Evolutionary conservation across 2,113 vertebrate species (phyloP).

Genomic region (Podocnemis expansa): DNA sequence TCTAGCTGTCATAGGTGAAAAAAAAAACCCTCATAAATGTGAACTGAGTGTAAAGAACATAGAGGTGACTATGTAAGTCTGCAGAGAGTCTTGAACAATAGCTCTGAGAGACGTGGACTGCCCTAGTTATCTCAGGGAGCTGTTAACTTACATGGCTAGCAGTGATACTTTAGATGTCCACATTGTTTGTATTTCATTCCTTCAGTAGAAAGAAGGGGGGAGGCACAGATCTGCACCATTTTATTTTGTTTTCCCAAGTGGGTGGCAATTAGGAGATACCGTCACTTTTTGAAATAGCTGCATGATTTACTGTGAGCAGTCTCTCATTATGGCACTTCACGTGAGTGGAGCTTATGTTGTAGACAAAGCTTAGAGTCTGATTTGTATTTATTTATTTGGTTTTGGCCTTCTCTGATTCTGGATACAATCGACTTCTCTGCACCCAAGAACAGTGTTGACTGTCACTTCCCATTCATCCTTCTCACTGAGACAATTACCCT

Average conservation of each 20-base stretch:
- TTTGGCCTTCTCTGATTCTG: not conserved
- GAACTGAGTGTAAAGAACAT: conserved; percentile 5
- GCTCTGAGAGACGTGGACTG: conserved; percentile 6
- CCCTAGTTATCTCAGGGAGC: not conserved
- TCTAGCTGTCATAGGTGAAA: conserved; percentile 39
- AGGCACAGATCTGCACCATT: not conserved
- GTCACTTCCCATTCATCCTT: not conserved
- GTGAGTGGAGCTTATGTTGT: not conserved
- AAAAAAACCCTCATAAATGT: conserved; percentile 5
- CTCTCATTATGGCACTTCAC: not conserved
- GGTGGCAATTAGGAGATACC: not conserved
- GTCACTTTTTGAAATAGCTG: not conserved
- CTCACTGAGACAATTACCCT: not conserved
- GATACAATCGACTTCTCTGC: not conserved
- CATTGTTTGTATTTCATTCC: not conserved
- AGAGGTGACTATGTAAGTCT: not conserved
- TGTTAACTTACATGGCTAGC: conserved; percentile 5
- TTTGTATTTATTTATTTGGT: too few species aligned
- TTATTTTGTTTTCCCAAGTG: not conserved
- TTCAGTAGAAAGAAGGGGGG: not conserved
- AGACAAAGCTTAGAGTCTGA: not conserved
- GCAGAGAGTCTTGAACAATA: not conserved
- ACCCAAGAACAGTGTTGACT: not conserved
- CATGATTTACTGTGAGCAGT: not conserved
- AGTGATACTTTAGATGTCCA: conserved; percentile 22